Percentiles rank a stretch among this genome's conserved stretches.
phyloP scores from a whole-genome alignment of 1,140 invertebrate genomes.

The Aphidius gifuensis region DNA sequence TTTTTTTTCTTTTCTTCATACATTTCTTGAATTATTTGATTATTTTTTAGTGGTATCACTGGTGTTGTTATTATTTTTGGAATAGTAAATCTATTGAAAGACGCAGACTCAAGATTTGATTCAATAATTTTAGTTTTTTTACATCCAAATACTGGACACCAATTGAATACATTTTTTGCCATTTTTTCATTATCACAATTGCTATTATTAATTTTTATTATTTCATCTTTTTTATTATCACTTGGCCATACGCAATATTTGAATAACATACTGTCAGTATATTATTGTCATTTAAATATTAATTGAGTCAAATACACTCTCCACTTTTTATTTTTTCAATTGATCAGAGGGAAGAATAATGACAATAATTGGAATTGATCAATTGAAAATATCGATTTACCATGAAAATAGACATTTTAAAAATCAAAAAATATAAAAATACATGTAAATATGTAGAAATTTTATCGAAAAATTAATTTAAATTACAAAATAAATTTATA shows the following conservation, averaged over 20 bases:
- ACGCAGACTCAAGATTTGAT: constrained; percentile 20
- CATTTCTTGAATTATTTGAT: background rate
- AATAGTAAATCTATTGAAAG: too few species aligned
- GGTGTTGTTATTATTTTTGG: background rate
- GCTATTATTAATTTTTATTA: constrained; percentile 15
- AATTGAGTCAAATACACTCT: background rate
- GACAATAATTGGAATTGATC: too few species aligned
- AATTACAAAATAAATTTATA: background rate
- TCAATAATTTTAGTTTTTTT: constrained; percentile 30
- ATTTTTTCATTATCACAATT: constrained; percentile 17
- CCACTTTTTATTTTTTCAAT: background rate
- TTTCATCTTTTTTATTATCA: constrained; percentile 33
- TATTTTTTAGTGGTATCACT: constrained; percentile 2
- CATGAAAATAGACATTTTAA: too few species aligned
- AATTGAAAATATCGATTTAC: too few species aligned
- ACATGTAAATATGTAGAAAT: too few species aligned
- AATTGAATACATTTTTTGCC: constrained; percentile 40
- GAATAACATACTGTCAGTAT: constrained; percentile 41
- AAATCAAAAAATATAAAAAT: too few species aligned
- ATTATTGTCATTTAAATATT: background rate
- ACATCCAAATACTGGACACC: constrained; percentile 49
- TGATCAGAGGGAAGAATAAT: background rate
- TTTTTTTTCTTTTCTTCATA: background rate
- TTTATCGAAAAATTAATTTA: too few species aligned
- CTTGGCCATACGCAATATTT: constrained; percentile 44